phyloP scores from a whole-genome alignment of 2,888 invertebrate species.

The Willowsia nigromaculata region DNA sequence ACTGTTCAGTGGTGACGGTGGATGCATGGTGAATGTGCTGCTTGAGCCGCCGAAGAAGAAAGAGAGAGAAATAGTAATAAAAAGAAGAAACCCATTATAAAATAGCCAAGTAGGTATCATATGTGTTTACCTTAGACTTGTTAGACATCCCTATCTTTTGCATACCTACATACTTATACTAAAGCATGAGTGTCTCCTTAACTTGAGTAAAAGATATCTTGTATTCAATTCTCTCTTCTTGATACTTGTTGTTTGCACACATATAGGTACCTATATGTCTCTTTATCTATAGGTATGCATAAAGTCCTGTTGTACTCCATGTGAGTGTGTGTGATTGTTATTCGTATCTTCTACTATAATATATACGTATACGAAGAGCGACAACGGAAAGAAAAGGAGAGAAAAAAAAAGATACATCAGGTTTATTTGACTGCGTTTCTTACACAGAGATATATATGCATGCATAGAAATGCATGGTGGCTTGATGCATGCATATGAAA shows the following conservation, averaged over 20 bases:
- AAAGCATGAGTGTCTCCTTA: background rate
- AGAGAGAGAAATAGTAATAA: conserved; percentile 31
- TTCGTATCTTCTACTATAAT: conserved; percentile 1
- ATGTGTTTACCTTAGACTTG: conserved; percentile 40
- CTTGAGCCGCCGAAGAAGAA: conserved; percentile 48
- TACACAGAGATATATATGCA: background rate
- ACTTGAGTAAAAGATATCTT: conserved; percentile 26
- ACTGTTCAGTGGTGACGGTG: conserved; percentile 51
- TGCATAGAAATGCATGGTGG: background rate
- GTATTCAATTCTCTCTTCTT: conserved; percentile 20
- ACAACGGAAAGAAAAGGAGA: background rate
- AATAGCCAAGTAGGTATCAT: conserved; percentile 52
- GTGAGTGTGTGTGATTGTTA: conserved; percentile 48
- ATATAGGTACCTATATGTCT: background rate
- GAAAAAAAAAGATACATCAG: conserved; percentile 64
- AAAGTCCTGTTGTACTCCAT: conserved; percentile 25
- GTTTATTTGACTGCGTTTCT: background rate
- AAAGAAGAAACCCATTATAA: conserved; percentile 57
- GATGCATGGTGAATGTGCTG: conserved; percentile 33
- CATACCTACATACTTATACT: background rate
- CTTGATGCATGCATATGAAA: background rate
- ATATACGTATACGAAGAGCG: background rate
- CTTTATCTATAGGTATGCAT: background rate
- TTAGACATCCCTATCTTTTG: background rate
- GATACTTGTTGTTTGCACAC: conserved; percentile 16